These are phyloP conservation scores for Octonoba sinensis DNA, from an alignment of 2,888 invertebrate species.

Conservation along the genomic window DNA sequence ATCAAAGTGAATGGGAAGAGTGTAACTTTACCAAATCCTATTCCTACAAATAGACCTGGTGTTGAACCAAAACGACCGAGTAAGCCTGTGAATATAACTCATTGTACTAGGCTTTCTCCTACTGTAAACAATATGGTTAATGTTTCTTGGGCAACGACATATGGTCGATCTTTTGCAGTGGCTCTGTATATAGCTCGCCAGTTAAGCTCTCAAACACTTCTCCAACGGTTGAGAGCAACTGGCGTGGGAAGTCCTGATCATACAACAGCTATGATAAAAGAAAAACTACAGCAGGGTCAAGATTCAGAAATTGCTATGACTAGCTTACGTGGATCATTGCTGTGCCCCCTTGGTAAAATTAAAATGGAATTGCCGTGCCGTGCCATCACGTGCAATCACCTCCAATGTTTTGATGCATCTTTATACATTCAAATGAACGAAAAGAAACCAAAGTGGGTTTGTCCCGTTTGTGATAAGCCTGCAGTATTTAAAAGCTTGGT, in stretches of 20 bases:
- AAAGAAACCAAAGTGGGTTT: slow-evolving; percentile 96
- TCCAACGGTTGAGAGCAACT: slow-evolving; percentile 85
- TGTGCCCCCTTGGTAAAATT: slow-evolving; percentile 81
- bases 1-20: slow-evolving; percentile 94
- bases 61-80: slow-evolving; percentile 97
- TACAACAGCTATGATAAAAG: slow-evolving; percentile 88
- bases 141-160: slow-evolving; percentile 94
- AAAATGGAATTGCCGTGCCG: slow-evolving; percentile 82
- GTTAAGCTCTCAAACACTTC: slow-evolving; percentile 84
- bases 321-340: slow-evolving; percentile 89
- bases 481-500: slow-evolving; percentile 91
- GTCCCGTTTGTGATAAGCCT: slow-evolving; percentile 95
- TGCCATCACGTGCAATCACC: slow-evolving; percentile 89
- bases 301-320: slow-evolving; percentile 97
- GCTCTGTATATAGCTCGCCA: slow-evolving; percentile 89
- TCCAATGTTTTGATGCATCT: slow-evolving; percentile 98
- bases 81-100: slow-evolving; percentile 94
- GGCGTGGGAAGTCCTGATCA: slow-evolving; percentile 91
- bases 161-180: slow-evolving; percentile 78
- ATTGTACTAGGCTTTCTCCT: slow-evolving; percentile 86
- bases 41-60: slow-evolving; percentile 96
- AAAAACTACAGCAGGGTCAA: slow-evolving; percentile 90
- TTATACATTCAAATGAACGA: slow-evolving; percentile 98
- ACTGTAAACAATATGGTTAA: slow-evolving; percentile 87
- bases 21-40: slow-evolving; percentile 91